Base-by-base conservation (phyloP, 2,888 invertebrate species). In the Celastrina argiolus region DNA sequence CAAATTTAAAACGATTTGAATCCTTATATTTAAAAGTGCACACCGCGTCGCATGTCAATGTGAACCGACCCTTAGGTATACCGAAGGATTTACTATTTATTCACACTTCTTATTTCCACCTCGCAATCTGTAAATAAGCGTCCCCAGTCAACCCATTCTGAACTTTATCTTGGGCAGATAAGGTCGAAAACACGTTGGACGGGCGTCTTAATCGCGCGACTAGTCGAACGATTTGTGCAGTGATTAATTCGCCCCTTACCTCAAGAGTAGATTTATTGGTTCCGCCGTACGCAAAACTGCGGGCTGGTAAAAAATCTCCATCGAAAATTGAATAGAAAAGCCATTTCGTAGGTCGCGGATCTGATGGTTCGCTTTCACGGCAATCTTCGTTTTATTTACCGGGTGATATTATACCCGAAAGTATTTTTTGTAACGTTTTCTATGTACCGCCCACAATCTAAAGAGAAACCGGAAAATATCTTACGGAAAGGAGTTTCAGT, bases 321-420 rank as follows among this genome's bases (percentile, higher is more conserved):
- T 90, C 84, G 89, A 91, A 91, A 90, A 91, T 91, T 91, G 89
- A 91, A 91, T 91, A 89, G 90, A 87, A 90, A 91, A 90, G 83
- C 88, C 86, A 91, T 91, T 89, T 86, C 83, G 79, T 81, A 80
- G 81, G 83, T 77, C 73, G 76, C 81, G 85, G 81, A 84, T 84
- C 82, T 83, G 85, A 84, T 84, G 85, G 84, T 82, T 81, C 79
- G 78, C 78, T 84, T 85, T 84, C 82, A 83, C 82, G 83, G 84
- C 79, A 84, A 83, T 84, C 81, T 85, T 85, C 81, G 56, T 67
- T 67, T 69, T 64, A 67, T 68, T 69, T 56, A 64, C 66, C 51
- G 26, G 58, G 59, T 66, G 59, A 66, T 59, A 66, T 66, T 61
- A 61, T 34, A 59, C 10, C 18, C 42, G 31, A 59, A 59, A 51